A percentile compares a stretch with the other conserved stretches of the same genome.
Evolutionary conservation across 1,140 invertebrate species (phyloP).

Genomic region (Cheumatopsyche charites): DNA sequence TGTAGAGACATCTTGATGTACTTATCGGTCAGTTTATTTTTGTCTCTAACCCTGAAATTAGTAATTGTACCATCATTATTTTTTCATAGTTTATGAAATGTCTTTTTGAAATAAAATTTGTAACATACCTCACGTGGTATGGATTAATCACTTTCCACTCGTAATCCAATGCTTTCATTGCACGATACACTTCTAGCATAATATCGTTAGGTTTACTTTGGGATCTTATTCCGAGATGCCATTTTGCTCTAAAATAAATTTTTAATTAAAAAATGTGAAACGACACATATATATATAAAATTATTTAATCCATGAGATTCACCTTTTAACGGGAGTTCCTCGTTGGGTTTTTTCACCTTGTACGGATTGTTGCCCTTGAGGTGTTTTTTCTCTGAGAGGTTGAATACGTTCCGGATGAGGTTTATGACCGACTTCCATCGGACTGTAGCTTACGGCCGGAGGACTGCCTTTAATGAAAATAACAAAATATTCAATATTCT

Average conservation of each 20-base stretch:
- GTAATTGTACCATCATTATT: not conserved
- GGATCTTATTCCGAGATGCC: slow-evolving; percentile 98
- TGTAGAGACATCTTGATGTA: slow-evolving; percentile 98
- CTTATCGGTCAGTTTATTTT: slow-evolving; percentile 80
- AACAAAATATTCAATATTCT: not conserved
- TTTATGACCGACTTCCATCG: slow-evolving; percentile 59
- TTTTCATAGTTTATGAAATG: not conserved
- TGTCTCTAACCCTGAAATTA: slow-evolving; percentile 79
- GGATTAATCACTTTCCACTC: slow-evolving; percentile 99
- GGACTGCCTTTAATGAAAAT: slow-evolving; percentile 50
- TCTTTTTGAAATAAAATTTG: not conserved
- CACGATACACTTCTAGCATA: slow-evolving; percentile 99
- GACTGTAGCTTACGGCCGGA: slow-evolving; percentile 58
- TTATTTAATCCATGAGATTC: slow-evolving; percentile 23
- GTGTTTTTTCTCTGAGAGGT: slow-evolving; percentile 70
- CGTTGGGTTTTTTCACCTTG: slow-evolving; percentile 55
- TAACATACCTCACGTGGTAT: slow-evolving; percentile 76
- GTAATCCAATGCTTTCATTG: slow-evolving; percentile 97
- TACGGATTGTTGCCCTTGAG: slow-evolving; percentile 54
- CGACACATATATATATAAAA: not conserved
- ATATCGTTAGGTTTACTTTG: slow-evolving; percentile 99
- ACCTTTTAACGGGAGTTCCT: slow-evolving; percentile 61
- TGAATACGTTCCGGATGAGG: slow-evolving; percentile 97
- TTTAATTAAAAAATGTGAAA: not conserved
- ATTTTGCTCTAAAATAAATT: slow-evolving; percentile 84